These are phyloP conservation scores for Chrysina gloriosa DNA, from an alignment of 2,888 invertebrate species.

Conservation along the genomic window DNA sequence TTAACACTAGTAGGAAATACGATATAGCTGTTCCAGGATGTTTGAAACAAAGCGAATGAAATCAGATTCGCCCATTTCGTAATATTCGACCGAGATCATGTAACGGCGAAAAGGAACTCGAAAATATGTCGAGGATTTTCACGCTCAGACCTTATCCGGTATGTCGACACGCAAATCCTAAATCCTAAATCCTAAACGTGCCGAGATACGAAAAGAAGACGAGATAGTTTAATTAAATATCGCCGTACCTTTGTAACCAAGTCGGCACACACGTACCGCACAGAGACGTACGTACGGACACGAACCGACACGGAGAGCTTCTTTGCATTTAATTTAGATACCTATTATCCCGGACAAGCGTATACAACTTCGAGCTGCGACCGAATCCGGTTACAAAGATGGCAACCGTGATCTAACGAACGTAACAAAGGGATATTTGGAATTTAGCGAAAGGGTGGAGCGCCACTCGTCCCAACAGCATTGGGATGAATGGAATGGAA, in stretches of 20 bases:
- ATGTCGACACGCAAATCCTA: constrained; percentile 20
- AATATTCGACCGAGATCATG: background rate
- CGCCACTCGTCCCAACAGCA: background rate
- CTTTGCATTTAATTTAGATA: constrained; percentile 36
- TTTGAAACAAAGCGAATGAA: background rate
- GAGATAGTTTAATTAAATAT: constrained; percentile 36
- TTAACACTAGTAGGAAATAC: too few relatives aligned
- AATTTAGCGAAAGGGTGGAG: constrained; percentile 26
- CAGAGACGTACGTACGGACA: constrained; percentile 1
- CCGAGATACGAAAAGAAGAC: constrained; percentile 10
- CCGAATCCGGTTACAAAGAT: constrained; percentile 30
- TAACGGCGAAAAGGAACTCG: constrained; percentile 4
- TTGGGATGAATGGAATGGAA: constrained; percentile 15
- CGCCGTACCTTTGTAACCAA: constrained; percentile 28
- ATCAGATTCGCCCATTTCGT: background rate
- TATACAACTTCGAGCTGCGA: constrained; percentile 24
- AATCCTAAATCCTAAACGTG: constrained; percentile 31
- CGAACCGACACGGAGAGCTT: constrained; percentile 14
- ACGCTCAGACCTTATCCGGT: background rate
- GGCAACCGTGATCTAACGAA: constrained; percentile 24
- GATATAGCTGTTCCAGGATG: too few relatives aligned
- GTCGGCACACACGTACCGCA: constrained; percentile 2
- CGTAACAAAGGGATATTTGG: constrained; percentile 35
- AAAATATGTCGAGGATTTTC: constrained; percentile 21
- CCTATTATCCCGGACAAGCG: constrained; percentile 24